Evolutionary conservation across 2,797 vertebrate genomes (phyloP).

Genomic region (Buceros bicornis): DNA sequence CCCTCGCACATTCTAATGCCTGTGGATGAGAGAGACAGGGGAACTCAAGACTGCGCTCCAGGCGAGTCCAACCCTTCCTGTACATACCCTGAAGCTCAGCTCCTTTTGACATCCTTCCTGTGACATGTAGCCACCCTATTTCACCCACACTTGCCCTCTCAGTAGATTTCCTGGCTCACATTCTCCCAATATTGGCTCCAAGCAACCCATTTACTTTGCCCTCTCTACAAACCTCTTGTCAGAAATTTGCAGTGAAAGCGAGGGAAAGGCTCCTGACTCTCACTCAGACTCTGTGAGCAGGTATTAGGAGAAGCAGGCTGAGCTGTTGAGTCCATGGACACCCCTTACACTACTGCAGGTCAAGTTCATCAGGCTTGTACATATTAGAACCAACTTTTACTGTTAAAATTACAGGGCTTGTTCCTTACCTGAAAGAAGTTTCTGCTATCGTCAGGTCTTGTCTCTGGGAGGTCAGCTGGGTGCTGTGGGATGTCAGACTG

Average conservation of each 20-base stretch:
- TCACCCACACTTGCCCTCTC: not conserved
- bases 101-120: not conserved
- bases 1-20: not conserved
- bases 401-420: not conserved
- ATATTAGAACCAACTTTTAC: not conserved
- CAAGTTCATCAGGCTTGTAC: not conserved
- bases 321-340: accelerated
- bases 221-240: not conserved
- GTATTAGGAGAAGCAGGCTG: not conserved
- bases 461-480: not conserved
- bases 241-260: not conserved
- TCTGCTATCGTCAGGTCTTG: not conserved
- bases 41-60: not conserved
- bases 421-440: not conserved
- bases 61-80: not conserved
- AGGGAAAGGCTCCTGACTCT: not conserved
- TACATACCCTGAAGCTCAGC: not conserved
- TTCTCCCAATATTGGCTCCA: not conserved
- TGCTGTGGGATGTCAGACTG: not conserved
- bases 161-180: not conserved
- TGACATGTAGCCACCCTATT: not conserved
- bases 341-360: not conserved
- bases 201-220: not conserved
- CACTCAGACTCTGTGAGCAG: not conserved
- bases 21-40: not conserved